Evolutionary conservation across 2,888 invertebrate genomes (phyloP).

Genomic region (Cephus runcator): DNA sequence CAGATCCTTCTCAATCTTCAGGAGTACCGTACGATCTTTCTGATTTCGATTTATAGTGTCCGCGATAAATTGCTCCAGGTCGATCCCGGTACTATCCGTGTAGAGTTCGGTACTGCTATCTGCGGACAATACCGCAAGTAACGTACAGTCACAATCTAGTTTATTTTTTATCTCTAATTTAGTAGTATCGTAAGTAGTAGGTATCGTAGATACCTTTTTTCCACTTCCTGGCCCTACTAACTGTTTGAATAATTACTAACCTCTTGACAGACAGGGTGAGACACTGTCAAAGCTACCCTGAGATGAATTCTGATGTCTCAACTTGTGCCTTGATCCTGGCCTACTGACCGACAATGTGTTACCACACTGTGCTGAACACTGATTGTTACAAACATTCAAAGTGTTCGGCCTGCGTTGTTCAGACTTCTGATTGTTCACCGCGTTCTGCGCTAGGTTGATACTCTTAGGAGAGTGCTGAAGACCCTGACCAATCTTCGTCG

Average conservation of each 20-base stretch:
- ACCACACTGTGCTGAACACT: constrained; percentile 52
- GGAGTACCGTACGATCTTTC: constrained; percentile 85
- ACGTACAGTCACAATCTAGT: constrained; percentile 10
- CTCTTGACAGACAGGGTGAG: constrained; percentile 67
- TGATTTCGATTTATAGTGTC: constrained; percentile 91
- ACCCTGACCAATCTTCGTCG: constrained; percentile 56
- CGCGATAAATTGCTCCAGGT: constrained; percentile 88
- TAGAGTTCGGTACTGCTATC: constrained; percentile 82
- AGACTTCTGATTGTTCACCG: constrained; percentile 52
- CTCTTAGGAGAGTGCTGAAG: constrained; percentile 54
- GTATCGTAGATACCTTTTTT: constrained; percentile 5
- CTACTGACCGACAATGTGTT: constrained; percentile 51
- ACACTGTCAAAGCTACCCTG: constrained; percentile 64
- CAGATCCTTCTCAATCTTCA: constrained; percentile 90
- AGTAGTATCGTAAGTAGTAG: too few relatives aligned
- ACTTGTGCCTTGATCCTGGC: constrained; percentile 59
- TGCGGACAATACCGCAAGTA: constrained; percentile 55
- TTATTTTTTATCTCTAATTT: neutral
- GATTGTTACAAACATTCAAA: constrained; percentile 57
- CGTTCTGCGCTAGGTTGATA: constrained; percentile 44
- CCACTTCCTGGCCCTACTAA: neutral
- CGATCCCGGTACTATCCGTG: constrained; percentile 81
- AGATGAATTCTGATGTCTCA: constrained; percentile 65
- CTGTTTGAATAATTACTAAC: constrained; percentile 45
- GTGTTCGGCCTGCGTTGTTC: constrained; percentile 54